Conservation (phyloP, 2,797 vertebrate genomes). For the Rhinophrynus dorsalis region DNA sequence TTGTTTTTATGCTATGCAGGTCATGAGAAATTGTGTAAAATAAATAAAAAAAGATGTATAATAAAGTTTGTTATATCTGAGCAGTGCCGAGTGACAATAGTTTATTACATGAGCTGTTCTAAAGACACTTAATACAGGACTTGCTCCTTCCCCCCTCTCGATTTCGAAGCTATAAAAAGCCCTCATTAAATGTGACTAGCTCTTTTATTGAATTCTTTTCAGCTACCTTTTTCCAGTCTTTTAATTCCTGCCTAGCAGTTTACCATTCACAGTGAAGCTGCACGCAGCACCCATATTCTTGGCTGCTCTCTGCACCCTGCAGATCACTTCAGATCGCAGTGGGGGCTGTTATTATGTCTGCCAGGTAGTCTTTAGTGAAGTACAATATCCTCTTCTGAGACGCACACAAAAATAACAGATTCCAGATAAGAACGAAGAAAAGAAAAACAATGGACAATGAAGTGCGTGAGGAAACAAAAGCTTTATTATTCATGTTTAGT, state of each 20-base stretch:
- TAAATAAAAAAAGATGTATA: too few species aligned
- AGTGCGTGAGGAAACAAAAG: too few species aligned
- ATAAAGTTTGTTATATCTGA: not conserved
- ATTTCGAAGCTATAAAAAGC: slow-evolving; percentile 33
- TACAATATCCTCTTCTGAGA: too few species aligned
- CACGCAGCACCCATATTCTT: not conserved
- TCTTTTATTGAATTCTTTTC: slow-evolving; percentile 24
- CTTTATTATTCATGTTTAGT: too few species aligned
- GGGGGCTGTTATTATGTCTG: too few species aligned
- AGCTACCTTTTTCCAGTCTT: slow-evolving; percentile 9
- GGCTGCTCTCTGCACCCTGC: not conserved
- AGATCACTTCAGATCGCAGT: not conserved
- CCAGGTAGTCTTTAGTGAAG: too few species aligned
- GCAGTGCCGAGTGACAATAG: not conserved
- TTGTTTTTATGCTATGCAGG: too few species aligned
- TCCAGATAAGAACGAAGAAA: too few species aligned
- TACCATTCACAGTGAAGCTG: not conserved
- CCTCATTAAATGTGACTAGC: slow-evolving; percentile 29
- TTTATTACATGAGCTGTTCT: not conserved
- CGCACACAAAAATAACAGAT: too few species aligned
- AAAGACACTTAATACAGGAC: slow-evolving; percentile 2
- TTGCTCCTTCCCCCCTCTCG: not conserved
- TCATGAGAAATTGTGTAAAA: too few species aligned
- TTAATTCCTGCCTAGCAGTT: slow-evolving; percentile 15
- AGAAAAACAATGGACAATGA: too few species aligned